Evolutionary conservation across 2,888 invertebrate genomes (phyloP).

Genomic region (Hypomecis atomaria): DNA sequence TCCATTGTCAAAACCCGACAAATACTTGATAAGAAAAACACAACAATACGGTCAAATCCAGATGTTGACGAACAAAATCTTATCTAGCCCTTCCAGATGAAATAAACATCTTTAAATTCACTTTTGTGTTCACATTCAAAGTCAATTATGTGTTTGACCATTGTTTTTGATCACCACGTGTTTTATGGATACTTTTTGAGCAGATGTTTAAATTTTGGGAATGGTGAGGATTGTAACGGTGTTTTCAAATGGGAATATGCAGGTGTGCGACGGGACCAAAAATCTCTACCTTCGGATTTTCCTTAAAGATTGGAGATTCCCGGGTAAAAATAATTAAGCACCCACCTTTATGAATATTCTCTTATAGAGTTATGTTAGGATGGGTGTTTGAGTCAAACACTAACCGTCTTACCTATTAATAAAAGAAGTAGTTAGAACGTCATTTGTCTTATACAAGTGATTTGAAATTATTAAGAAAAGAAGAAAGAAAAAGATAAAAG

Average conservation of each 20-base stretch:
- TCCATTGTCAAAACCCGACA: not conserved
- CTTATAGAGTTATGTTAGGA: no score
- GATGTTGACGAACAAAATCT: not conserved
- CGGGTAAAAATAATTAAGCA: no score
- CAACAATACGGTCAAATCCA: not conserved
- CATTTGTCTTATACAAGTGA: no score
- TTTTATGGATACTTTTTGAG: conserved; percentile 18
- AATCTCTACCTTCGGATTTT: not conserved
- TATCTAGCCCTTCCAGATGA: not conserved
- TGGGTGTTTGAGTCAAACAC: no score
- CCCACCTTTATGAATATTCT: no score
- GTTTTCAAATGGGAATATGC: conserved; percentile 13
- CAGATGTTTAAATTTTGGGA: conserved; percentile 17
- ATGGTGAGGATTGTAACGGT: conserved; percentile 13
- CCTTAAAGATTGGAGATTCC: not conserved
- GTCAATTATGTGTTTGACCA: not conserved
- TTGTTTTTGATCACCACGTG: conserved; percentile 15
- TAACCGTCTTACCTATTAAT: no score
- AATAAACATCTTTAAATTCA: not conserved
- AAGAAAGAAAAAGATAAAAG: no score
- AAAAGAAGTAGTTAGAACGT: no score
- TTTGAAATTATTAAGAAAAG: no score
- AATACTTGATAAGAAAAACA: not conserved
- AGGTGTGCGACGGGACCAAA: conserved; percentile 8
- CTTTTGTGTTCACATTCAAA: conserved; percentile 6